Percentiles rank a stretch among this genome's conserved stretches.
These are phyloP conservation scores for Aleiodes alternator DNA, from an alignment of 2,888 invertebrate species.

Conservation along the genomic window DNA sequence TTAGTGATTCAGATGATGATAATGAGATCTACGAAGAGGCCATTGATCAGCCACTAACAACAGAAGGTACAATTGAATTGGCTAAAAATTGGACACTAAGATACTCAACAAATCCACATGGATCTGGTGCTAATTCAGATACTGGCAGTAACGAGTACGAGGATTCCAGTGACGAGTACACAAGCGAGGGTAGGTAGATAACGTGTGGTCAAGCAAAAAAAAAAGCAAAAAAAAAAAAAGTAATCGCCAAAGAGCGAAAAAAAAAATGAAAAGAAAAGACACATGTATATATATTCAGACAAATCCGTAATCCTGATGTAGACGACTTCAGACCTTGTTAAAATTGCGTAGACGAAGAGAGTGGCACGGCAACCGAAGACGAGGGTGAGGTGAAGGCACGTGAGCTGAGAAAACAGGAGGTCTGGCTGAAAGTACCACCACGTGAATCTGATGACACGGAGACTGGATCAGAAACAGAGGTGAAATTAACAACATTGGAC, in stretches of 20 bases:
- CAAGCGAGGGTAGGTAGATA: conserved; percentile 70
- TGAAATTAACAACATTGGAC: conserved; percentile 75
- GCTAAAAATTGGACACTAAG: conserved; percentile 83
- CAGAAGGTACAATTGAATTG: conserved; percentile 82
- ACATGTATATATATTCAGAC: conserved; percentile 58
- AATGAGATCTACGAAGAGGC: conserved; percentile 84
- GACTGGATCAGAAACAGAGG: conserved; percentile 84
- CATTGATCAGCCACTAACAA: conserved; percentile 80
- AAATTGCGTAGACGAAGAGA: conserved; percentile 78
- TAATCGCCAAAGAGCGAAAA: conserved; percentile 14
- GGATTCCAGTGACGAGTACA: conserved; percentile 75
- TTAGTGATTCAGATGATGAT: conserved; percentile 80
- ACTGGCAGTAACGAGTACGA: conserved; percentile 77
- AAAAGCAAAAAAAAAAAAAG: too few relatives aligned
- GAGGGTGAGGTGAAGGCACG: conserved; percentile 83
- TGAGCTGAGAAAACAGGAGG: conserved; percentile 82
- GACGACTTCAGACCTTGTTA: conserved; percentile 61
- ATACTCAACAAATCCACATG: conserved; percentile 74
- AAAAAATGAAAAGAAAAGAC: conserved; percentile 37
- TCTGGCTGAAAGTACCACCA: conserved; percentile 81
- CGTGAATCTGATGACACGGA: conserved; percentile 80
- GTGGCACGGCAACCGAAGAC: conserved; percentile 85
- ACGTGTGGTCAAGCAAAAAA: conserved; percentile 20
- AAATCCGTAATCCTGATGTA: conserved; percentile 59
- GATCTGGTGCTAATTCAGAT: conserved; percentile 70